These are phyloP conservation scores for Zophobas atratus DNA, from an alignment of 1,140 invertebrate species.

Conservation along the genomic window DNA sequence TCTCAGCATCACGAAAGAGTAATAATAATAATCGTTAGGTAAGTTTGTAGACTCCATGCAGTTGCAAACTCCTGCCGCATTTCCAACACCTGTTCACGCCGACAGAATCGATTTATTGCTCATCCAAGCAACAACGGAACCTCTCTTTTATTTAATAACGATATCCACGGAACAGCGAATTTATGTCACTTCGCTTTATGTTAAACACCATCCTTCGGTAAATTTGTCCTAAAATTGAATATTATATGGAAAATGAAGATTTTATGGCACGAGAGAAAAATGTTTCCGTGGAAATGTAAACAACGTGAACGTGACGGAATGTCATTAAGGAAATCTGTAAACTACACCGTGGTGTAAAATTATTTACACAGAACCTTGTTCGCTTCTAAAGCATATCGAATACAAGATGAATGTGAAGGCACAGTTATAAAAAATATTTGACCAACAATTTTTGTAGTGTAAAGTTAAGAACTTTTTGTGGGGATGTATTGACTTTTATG, in stretches of 20 bases:
- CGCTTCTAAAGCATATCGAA: no score
- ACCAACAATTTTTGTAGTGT: no score
- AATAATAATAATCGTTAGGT: slow-evolving; percentile 47
- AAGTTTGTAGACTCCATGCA: slow-evolving; percentile 43
- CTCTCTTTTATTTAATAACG: slow-evolving; percentile 42
- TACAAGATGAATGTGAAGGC: no score
- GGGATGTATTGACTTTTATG: no score
- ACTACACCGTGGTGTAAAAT: no score
- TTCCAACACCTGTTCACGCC: slow-evolving; percentile 44
- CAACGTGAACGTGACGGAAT: no score
- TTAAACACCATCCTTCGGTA: slow-evolving; percentile 35
- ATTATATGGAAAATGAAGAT: slow-evolving; percentile 26
- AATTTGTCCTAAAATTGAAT: slow-evolving; percentile 17
- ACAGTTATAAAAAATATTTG: no score
- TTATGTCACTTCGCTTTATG: slow-evolving; percentile 40
- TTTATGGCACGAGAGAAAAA: slow-evolving; percentile 21
- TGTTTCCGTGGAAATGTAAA: no score
- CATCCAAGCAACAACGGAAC: slow-evolving; percentile 38
- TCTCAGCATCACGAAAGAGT: slow-evolving; percentile 41
- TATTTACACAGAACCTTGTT: no score
- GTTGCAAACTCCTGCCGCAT: slow-evolving; percentile 47
- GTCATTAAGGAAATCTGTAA: no score
- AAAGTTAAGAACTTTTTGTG: no score
- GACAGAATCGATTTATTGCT: slow-evolving; percentile 45
- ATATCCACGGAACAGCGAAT: slow-evolving; percentile 35